Conservation (phyloP, 2,888 invertebrate genomes). For the Stictocephala bisonia region DNA sequence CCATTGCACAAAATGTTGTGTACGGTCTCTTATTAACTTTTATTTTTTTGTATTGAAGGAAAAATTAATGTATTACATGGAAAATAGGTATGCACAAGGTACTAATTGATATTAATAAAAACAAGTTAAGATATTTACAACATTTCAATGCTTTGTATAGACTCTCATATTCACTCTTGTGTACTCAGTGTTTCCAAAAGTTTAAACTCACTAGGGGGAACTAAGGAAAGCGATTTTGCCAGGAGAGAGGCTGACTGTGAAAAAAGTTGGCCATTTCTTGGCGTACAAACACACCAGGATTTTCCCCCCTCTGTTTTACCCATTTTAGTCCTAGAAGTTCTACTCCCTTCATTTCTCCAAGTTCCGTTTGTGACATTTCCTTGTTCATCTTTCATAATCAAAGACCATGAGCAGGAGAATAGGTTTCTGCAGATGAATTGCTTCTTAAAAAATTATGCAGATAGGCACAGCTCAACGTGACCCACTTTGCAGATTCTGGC, state of each 20-base stretch:
- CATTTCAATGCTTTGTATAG: no score
- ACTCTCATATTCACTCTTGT: no score
- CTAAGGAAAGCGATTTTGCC: background rate
- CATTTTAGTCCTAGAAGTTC: constrained; percentile 7
- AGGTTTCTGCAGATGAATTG: background rate
- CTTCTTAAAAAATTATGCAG: constrained; percentile 28
- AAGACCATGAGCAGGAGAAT: background rate
- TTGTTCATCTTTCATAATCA: constrained; percentile 1
- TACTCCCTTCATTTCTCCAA: constrained; percentile 11
- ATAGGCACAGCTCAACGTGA: constrained; percentile 13
- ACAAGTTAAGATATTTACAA: no score
- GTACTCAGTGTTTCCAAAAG: no score
- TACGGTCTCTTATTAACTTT: no score
- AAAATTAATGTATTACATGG: no score
- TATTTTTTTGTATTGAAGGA: no score
- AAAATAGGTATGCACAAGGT: no score
- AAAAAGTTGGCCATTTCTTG: constrained; percentile 1
- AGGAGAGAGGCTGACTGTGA: background rate
- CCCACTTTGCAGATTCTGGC: background rate
- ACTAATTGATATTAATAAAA: no score
- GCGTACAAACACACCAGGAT: background rate
- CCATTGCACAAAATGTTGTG: no score
- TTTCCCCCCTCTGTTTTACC: background rate
- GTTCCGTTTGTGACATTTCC: constrained; percentile 9
- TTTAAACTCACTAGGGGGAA: background rate